Evolutionary conservation across 2,113 vertebrate species (phyloP).

Genomic region (Dolichallabes microphthalmus): DNA sequence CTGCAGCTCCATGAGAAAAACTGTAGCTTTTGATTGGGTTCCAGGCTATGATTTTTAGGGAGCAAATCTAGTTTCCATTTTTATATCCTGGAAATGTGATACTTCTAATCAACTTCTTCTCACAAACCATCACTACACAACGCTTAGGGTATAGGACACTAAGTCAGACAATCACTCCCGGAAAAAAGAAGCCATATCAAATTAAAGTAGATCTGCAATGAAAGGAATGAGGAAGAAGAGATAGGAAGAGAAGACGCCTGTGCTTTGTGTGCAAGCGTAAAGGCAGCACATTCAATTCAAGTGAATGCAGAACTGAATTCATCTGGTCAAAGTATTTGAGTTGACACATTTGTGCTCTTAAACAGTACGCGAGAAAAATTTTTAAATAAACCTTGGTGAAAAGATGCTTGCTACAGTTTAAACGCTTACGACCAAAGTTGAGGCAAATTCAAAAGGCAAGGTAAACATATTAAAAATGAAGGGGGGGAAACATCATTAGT

Average conservation of each 20-base stretch:
- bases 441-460: background rate
- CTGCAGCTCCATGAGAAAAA: slow-evolving; percentile 18
- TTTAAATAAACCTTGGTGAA: background rate
- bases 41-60: background rate
- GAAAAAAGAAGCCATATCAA: background rate
- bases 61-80: slow-evolving; percentile 23
- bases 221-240: background rate
- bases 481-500: background rate
- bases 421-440: background rate
- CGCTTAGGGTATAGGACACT: background rate
- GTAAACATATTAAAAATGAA: background rate
- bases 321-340: background rate
- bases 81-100: background rate
- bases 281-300: background rate
- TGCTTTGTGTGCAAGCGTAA: background rate
- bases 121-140: background rate
- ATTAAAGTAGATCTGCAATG: background rate
- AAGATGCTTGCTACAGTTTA: background rate
- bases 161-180: background rate
- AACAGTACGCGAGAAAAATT: background rate
- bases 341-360: background rate
- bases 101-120: slow-evolving; percentile 24
- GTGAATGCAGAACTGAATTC: background rate
- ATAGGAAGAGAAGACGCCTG: background rate
- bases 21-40: slow-evolving; percentile 15